These are phyloP conservation scores for Tokudaia tokunoshimensis DNA, from an alignment of 2,797 vertebrate species.

Conservation along the genomic window DNA sequence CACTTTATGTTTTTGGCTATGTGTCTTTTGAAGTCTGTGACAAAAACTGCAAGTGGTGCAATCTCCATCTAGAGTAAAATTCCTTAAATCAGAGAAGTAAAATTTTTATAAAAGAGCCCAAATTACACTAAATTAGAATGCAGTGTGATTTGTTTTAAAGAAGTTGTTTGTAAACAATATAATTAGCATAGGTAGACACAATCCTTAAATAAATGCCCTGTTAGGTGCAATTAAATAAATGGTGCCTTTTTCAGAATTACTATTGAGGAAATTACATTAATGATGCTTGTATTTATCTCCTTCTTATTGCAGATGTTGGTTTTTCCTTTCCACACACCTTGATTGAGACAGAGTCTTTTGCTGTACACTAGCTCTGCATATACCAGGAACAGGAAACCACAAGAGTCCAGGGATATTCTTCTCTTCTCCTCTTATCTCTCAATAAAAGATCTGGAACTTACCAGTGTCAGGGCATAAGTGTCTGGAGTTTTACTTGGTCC, in stretches of 20 bases:
- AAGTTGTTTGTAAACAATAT: constrained; percentile 54
- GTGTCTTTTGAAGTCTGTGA: constrained; percentile 47
- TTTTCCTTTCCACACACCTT: neutral
- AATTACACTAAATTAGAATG: neutral
- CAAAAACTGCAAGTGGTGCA: constrained; percentile 47
- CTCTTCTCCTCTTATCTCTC: neutral
- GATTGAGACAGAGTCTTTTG: neutral
- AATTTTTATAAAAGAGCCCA: neutral
- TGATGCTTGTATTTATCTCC: neutral
- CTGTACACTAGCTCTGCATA: neutral
- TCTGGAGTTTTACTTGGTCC: neutral
- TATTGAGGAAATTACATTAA: constrained; percentile 39
- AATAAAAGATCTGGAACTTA: neutral
- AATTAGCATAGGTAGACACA: constrained; percentile 27
- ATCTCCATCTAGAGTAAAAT: constrained; percentile 30
- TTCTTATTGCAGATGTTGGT: neutral
- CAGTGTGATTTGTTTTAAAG: constrained; percentile 3
- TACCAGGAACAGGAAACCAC: neutral
- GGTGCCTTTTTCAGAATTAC: neutral
- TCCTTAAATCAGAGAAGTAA: constrained; percentile 47
- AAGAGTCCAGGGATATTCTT: neutral
- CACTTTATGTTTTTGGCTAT: neutral
- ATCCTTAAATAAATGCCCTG: neutral
- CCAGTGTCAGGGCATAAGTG: neutral
- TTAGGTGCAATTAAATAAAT: constrained; percentile 23